These are phyloP conservation scores for Callyntrura guangdongensis DNA, from an alignment of 2,888 invertebrate genomes.

Conservation along the genomic window DNA sequence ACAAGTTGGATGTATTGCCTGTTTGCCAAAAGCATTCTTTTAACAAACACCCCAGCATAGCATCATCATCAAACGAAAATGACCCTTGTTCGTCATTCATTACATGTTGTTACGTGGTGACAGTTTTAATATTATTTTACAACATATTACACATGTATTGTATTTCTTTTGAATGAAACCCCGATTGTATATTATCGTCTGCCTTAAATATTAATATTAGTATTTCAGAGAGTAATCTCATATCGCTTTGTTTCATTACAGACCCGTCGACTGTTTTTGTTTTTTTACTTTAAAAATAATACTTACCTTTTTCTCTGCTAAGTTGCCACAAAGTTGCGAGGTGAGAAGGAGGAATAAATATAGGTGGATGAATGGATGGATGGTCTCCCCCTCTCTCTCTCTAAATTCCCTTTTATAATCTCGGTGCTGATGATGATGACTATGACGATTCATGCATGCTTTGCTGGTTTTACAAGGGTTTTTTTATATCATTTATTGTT, in stretches of 20 bases:
- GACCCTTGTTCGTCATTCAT: background rate
- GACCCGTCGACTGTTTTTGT: background rate
- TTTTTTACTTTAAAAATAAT: background rate
- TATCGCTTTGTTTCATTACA: background rate
- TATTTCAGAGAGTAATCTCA: background rate
- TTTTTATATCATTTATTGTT: conserved; percentile 43
- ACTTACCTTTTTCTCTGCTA: background rate
- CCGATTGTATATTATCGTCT: background rate
- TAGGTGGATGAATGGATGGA: conserved; percentile 15
- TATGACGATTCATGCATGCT: conserved; percentile 57
- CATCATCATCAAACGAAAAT: background rate
- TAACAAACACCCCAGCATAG: background rate
- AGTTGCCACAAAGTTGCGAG: background rate
- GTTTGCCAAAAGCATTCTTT: background rate
- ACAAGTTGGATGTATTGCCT: background rate
- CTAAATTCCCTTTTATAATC: conserved; percentile 5
- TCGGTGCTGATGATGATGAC: background rate
- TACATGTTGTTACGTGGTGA: background rate
- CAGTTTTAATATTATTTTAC: background rate
- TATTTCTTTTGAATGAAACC: no score
- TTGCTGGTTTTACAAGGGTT: conserved; percentile 65
- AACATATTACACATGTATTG: no score
- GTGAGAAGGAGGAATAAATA: background rate
- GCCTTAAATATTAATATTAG: background rate
- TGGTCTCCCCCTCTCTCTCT: conserved; percentile 4